Conservation (phyloP, 2,113 vertebrate species). For the Casuarius casuarius region DNA sequence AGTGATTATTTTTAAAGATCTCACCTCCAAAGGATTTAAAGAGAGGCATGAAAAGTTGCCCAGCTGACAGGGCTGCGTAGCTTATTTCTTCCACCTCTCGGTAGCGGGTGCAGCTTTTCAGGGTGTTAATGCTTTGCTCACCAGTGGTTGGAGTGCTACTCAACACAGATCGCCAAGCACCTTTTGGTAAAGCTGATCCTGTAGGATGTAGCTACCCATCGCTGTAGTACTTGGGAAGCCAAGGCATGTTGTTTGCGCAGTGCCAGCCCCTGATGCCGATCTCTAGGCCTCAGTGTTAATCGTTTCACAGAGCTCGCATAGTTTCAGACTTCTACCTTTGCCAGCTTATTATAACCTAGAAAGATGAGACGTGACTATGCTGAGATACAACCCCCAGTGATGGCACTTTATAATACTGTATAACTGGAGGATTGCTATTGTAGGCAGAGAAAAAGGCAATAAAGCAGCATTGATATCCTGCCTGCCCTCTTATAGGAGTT, state of each 20-base stretch:
- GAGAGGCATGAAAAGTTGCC: not conserved
- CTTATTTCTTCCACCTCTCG: not conserved
- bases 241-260: not conserved
- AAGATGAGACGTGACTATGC: constrained; percentile 70
- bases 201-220: not conserved
- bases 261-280: not conserved
- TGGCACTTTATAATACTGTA: constrained; percentile 70
- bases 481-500: constrained; percentile 77
- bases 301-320: constrained; percentile 23
- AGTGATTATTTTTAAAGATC: not conserved
- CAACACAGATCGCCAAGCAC: not conserved
- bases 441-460: constrained; percentile 79
- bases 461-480: constrained; percentile 79
- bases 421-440: constrained; percentile 75
- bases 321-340: constrained; percentile 48
- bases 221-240: not conserved
- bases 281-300: constrained; percentile 23
- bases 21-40: not conserved
- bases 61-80: accelerated
- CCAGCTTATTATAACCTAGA: constrained; percentile 59
- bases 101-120: not conserved
- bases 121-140: not conserved
- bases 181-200: not conserved
- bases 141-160: not conserved
- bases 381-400: constrained; percentile 69